These are phyloP conservation scores for Chelon auratus DNA, from an alignment of 2,797 vertebrate species.

Conservation along the genomic window DNA sequence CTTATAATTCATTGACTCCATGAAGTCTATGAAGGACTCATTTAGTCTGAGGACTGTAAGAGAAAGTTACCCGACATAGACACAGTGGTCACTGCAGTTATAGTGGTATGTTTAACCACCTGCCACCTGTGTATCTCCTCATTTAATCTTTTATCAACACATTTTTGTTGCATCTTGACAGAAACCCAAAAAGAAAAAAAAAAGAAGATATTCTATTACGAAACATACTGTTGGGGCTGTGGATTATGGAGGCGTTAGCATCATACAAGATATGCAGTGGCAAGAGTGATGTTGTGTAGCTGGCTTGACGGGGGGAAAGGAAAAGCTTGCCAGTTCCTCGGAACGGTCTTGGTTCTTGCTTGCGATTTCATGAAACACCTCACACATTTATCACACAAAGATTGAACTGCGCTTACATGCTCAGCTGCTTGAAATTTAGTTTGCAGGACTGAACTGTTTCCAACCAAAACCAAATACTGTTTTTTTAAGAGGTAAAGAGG, in stretches of 20 bases:
- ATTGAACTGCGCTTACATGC: neutral
- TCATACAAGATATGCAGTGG: neutral
- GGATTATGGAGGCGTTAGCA: too few species aligned
- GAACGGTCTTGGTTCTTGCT: neutral
- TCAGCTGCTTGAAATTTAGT: neutral
- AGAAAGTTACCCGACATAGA: neutral
- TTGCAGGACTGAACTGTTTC: neutral
- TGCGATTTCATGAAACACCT: neutral
- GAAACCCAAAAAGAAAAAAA: neutral
- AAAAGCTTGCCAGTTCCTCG: too few species aligned
- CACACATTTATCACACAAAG: neutral
- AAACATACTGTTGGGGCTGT: too few species aligned
- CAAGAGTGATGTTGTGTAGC: neutral
- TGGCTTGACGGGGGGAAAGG: neutral
- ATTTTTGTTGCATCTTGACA: too few species aligned
- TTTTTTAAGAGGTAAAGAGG: neutral
- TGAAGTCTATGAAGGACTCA: neutral
- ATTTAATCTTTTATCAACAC: too few species aligned
- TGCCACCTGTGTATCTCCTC: too few species aligned
- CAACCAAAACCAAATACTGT: neutral
- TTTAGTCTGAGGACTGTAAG: neutral
- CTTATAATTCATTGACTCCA: neutral
- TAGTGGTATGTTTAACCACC: neutral
- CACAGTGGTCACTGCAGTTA: too few species aligned
- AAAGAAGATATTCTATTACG: neutral